phyloP scores from a whole-genome alignment of 2,797 vertebrate species.

The Eulemur mongoz region DNA sequence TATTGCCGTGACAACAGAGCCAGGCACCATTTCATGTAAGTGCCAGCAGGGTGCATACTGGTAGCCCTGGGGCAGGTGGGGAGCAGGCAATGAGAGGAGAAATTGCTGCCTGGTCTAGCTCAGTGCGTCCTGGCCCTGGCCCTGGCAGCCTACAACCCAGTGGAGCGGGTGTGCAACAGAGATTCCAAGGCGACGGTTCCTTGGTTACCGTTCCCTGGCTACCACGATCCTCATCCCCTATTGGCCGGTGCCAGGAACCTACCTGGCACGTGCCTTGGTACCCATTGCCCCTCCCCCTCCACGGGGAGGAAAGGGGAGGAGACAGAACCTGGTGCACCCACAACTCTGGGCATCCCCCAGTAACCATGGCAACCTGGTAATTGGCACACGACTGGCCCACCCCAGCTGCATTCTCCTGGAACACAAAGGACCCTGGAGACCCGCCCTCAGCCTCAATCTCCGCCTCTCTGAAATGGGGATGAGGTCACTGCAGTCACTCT shows the following conservation, averaged over 20 bases:
- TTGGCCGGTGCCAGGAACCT: constrained; percentile 59
- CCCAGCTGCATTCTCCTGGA: constrained; percentile 50
- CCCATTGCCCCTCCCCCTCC: constrained; percentile 54
- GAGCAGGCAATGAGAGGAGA: not conserved
- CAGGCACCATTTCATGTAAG: not conserved
- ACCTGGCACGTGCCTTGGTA: constrained; percentile 75
- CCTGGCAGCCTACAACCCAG: constrained; percentile 78
- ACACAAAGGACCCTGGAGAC: constrained; percentile 76
- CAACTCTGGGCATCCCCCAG: constrained; percentile 84
- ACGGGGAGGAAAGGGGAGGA: not conserved
- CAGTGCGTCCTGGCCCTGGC: not conserved
- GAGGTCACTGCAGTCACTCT: constrained; percentile 47
- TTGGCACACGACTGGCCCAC: constrained; percentile 81
- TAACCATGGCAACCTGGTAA: constrained; percentile 83
- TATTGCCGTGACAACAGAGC: not conserved
- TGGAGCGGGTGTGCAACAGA: constrained; percentile 75
- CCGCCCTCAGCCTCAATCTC: constrained; percentile 58
- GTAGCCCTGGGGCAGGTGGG: not conserved
- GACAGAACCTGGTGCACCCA: constrained; percentile 74
- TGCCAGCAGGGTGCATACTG: not conserved
- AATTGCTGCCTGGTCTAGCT: not conserved
- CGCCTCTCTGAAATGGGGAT: constrained; percentile 58
- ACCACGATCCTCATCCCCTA: constrained; percentile 74
- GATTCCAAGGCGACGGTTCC: constrained; percentile 86
- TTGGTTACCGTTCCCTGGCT: constrained; percentile 85